Conservation (phyloP, 2,888 invertebrate genomes). For the Tupiocoris notatus region DNA sequence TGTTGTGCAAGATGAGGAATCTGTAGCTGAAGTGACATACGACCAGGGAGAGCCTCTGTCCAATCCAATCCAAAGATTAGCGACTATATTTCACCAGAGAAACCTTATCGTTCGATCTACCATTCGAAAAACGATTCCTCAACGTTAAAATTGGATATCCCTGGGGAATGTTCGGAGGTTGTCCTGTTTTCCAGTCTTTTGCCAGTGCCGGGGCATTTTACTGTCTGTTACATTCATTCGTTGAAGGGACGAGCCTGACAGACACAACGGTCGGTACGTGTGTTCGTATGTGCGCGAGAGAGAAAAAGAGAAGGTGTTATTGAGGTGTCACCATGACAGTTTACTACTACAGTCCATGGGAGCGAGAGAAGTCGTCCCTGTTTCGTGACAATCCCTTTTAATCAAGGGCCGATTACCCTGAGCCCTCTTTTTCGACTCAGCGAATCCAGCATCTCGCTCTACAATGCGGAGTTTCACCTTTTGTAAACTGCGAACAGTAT, state of each 20-base stretch:
- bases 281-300: too few relatives aligned
- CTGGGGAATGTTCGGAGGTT: background rate
- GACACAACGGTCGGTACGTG: too few relatives aligned
- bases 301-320: background rate
- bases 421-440: conserved; percentile 6
- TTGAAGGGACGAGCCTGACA: background rate
- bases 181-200: background rate
- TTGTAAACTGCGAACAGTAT: background rate
- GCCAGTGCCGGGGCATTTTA: background rate
- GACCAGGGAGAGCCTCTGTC: too few relatives aligned
- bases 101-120: background rate
- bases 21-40: too few relatives aligned
- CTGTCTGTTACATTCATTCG: background rate
- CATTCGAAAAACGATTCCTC: background rate
- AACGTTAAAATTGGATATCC: background rate
- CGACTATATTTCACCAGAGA: background rate
- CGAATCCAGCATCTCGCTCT: background rate
- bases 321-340: background rate
- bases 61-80: too few relatives aligned
- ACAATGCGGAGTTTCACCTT: background rate
- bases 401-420: conserved; percentile 27
- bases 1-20: too few relatives aligned
- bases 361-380: background rate
- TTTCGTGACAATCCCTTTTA: conserved; percentile 26
- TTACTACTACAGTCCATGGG: background rate